Conservation (phyloP, 2,113 vertebrate genomes). For the Astur gentilis region DNA sequence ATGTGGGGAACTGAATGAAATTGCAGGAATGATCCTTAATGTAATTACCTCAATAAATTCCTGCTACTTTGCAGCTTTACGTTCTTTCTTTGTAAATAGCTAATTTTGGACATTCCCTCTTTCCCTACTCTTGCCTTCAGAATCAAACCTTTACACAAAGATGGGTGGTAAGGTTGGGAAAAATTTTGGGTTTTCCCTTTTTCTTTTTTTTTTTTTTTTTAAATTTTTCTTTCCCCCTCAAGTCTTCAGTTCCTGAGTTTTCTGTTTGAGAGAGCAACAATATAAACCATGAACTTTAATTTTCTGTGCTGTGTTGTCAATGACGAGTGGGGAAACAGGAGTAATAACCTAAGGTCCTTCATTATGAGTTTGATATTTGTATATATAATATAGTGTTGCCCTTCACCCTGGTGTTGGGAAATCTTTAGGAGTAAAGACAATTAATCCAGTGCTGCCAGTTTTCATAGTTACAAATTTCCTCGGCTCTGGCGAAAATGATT, state of each 20-base stretch:
- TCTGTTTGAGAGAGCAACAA: neutral
- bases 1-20: neutral
- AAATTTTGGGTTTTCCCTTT: rapidly evolving
- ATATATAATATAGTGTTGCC: neutral
- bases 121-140: neutral
- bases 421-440: neutral
- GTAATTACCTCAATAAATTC: neutral
- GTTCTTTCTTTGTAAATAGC: neutral
- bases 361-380: neutral
- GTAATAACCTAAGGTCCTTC: neutral
- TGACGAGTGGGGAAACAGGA: neutral
- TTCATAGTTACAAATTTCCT: neutral
- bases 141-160: neutral
- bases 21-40: neutral
- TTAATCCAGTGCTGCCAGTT: neutral
- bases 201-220: no score
- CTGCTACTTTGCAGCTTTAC: neutral
- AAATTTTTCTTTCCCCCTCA: no score
- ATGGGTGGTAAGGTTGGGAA: neutral
- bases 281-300: neutral
- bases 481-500: neutral
- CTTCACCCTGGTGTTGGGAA: neutral
- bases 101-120: neutral
- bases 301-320: neutral
- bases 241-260: neutral